Percentiles rank a stretch among this genome's conserved stretches.
Evolutionary conservation across 2,888 invertebrate species (phyloP).

Genomic region (Tethea ocularis): DNA sequence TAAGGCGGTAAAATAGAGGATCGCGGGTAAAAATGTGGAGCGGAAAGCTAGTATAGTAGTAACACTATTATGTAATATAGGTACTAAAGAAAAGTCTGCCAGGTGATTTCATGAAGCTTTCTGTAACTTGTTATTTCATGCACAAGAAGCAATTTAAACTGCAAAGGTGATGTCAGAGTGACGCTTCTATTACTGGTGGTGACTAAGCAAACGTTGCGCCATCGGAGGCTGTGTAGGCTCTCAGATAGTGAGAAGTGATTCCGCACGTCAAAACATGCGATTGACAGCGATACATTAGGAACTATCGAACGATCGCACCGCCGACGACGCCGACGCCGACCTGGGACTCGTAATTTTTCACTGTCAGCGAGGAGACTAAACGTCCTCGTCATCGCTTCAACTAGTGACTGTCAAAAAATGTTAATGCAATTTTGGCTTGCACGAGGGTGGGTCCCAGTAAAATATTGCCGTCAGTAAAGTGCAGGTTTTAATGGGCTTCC

Average conservation of each 20-base stretch:
- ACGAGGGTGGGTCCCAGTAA: conserved; percentile 50
- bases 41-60: background rate
- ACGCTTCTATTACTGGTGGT: conserved; percentile 60
- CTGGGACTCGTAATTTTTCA: conserved; percentile 76
- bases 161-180: conserved; percentile 49
- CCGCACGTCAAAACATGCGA: conserved; percentile 75
- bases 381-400: conserved; percentile 73
- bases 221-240: conserved; percentile 41
- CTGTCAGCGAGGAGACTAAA: conserved; percentile 75
- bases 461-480: conserved; percentile 51
- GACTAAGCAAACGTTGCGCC: conserved; percentile 61
- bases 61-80: no score
- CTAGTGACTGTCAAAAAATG: conserved; percentile 78
- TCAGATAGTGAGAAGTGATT: conserved; percentile 69
- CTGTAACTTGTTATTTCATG: conserved; percentile 27
- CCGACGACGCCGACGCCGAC: conserved; percentile 59
- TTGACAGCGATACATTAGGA: conserved; percentile 81
- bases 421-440: conserved; percentile 71
- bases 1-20: no score
- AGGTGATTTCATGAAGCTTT: conserved; percentile 15
- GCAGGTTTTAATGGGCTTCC: conserved; percentile 40
- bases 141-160: conserved; percentile 52
- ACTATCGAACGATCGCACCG: conserved; percentile 72
- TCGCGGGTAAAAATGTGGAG: background rate
- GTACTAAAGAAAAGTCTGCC: background rate